Base-by-base conservation (phyloP, 2,888 invertebrate species). In the Lasiommata megera region DNA sequence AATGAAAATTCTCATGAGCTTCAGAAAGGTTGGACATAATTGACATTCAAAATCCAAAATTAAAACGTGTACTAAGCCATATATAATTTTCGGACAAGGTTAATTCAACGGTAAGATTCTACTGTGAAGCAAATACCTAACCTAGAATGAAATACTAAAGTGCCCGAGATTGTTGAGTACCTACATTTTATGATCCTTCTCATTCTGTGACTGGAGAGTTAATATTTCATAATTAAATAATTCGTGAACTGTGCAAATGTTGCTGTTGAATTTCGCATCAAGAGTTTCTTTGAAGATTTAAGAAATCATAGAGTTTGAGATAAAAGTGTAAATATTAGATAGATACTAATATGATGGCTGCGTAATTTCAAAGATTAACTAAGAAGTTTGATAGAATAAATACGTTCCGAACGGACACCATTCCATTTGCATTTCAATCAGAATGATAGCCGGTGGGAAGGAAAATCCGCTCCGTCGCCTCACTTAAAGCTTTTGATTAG, bases 381-480 rank as follows among this genome's bases (percentile, higher is more conserved):
- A 71, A 78, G 71, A 78, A 79, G 79, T 79, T 79, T 76, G 73
- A 81, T 81, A 81, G 76, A 85, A 84, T 82, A 85, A 86, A 86
- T 84, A 84, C 79, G 77, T 81, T 88, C 72, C 71, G 79, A 81
- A 79, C 74, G 84, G 85, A 88, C 87, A 87, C 82, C 77, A 75
- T 87, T 87, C 84, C 82, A 88, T 88, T 88, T 87, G 86, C 88
- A 88, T 88, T 87, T 87, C 88, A 88, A 88, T 89, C 86, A 86
- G 84, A 81, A 80, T 80, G 82, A 84, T 86, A 85, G 82, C 82
- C 83, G 81, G 77, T 87, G 82, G 81, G 84, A 83, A 85, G 84
- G 82, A 88, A 88, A 88, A 86, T 88, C 83, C 85, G 82, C 82
- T 82, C 78, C 77, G 82, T 82, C 87, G 84, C 85, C 83, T 88